Base-by-base conservation (phyloP, 2,113 vertebrate species). In the Pao palembangensis region DNA sequence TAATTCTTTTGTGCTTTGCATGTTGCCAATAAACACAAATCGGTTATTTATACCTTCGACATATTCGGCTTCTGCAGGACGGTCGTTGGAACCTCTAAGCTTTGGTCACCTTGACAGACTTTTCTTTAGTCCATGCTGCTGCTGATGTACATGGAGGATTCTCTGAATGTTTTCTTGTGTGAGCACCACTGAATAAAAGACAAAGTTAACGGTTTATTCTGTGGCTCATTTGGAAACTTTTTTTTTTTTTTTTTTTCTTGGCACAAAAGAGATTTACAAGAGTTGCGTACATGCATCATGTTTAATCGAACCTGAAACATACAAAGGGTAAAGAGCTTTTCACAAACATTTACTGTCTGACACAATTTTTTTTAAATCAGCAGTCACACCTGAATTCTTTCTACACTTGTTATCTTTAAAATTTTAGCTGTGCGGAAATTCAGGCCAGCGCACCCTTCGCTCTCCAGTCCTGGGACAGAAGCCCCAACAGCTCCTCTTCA, bases 371-470 rank as follows among this genome's bases (percentile, higher is more conserved):
- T 31, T 8, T 31, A 5, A 3, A 31, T 23, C 21, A 23, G 21
- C n/a, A 53, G 18, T 62, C 23, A 51, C 13, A 28, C 14, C 6
- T 41, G 14, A 5, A 15, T 6, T 50, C 43, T 6, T 2, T 44
- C 16, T 44, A 16, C 43, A 44, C 12, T 14, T 15, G 12, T 14
- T 15, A 44, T 6, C 43, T 28, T 7, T 10, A 16, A 7, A 41
- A 4, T 17, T 47, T 28, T 8, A 59, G 48, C 15, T 41, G 2
- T 6, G 4, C 8, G 13, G 5, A 5, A 19, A n/a, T 31, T 87
- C 90, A 98, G 19, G 93, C 85, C 51, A 98, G 88, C 56, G 93
- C 92, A 63, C 94, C 96, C 82, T 99, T 99, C 44, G 95, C 96
- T 62, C 97, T 87, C 97, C 97, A 99, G 87, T 98, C 96, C 51